Base-by-base conservation (phyloP, 1,140 invertebrate species). In the Nomia melanderi region DNA sequence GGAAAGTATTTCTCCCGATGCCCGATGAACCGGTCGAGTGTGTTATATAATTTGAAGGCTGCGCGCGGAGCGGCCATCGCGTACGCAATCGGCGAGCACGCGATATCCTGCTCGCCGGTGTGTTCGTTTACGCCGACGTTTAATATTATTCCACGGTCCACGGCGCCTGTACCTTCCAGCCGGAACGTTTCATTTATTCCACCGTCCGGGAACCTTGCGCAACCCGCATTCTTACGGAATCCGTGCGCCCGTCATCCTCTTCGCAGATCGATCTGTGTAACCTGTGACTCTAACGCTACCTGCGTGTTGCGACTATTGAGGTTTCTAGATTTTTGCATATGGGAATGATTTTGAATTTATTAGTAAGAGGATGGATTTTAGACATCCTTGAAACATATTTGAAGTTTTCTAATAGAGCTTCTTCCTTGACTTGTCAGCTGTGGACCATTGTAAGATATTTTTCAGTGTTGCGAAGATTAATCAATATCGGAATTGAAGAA, bases 11-110 rank as follows among this genome's bases (percentile, higher is more conserved):
- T 50, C 72, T 39, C 47, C 20, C 29, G 72, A 63, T 59, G 63
- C n/a, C 67, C 63, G 63, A 59, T 33, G 6, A 29, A 47, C 36
- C 39, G 44, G 23, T 27, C 36, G 36, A 36, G 36, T n/a, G 65
- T 36, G 63, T 74, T 66, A 74, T 39, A 67, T 67, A 75, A 75
- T 67, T 67, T n/a, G 63, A 75, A 75, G 64, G 72, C 53, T 75
- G 59, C 25, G 6, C n/a, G 54, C n/a, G 25, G 25, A 29, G 23
- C 12, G 29, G 47, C 62, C 33, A 53, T 66, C 41, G 71, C 60
- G 63, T 67, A 47, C 64, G 27, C 53, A 47, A 75, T 75, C 72
- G 36, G 14, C 53, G 14, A 33, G 27, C 57, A 20, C 17, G 6
- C 44, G 71, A 1, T 44, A 11, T 5, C 14, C 1, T 44, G 41